A percentile compares a stretch with the other conserved stretches of the same genome.
phyloP scores from a whole-genome alignment of 2,888 invertebrate genomes.

The Aspidiotus destructor region DNA sequence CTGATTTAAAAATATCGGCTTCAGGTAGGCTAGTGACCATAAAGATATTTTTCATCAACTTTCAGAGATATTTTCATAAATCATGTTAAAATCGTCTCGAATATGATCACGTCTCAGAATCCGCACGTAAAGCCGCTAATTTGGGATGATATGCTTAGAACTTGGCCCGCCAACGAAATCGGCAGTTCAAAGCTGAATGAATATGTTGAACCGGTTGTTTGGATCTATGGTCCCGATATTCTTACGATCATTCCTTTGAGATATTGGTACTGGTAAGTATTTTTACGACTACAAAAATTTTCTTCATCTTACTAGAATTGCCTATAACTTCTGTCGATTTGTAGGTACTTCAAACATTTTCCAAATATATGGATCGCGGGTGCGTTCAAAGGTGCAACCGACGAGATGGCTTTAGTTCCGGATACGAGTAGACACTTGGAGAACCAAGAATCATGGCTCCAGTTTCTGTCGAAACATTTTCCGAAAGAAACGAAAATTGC shows the following conservation, averaged over 20 bases:
- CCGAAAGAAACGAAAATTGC: constrained; percentile 41
- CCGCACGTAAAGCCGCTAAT: constrained; percentile 43
- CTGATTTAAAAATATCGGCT: too few species aligned
- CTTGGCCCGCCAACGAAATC: constrained; percentile 39
- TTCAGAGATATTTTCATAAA: constrained; percentile 38
- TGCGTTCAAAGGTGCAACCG: constrained; percentile 47
- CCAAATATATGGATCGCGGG: constrained; percentile 46
- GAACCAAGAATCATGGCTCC: constrained; percentile 44
- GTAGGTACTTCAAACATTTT: constrained; percentile 42
- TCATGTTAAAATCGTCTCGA: constrained; percentile 40
- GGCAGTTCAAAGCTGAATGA: constrained; percentile 42
- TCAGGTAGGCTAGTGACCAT: too few species aligned
- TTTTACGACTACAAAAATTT: background rate
- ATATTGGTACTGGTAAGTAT: constrained; percentile 5
- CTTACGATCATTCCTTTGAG: constrained; percentile 29
- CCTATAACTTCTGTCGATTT: background rate
- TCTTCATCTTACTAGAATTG: background rate
- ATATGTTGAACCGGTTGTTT: constrained; percentile 48
- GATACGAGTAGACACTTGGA: constrained; percentile 42
- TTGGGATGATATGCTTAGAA: constrained; percentile 50
- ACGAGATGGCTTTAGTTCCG: constrained; percentile 43
- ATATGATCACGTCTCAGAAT: constrained; percentile 41
- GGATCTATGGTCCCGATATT: constrained; percentile 45
- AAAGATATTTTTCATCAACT: background rate
- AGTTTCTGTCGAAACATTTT: constrained; percentile 41